Base-by-base conservation (phyloP, 2,888 invertebrate species). In the Tridacna crocea region DNA sequence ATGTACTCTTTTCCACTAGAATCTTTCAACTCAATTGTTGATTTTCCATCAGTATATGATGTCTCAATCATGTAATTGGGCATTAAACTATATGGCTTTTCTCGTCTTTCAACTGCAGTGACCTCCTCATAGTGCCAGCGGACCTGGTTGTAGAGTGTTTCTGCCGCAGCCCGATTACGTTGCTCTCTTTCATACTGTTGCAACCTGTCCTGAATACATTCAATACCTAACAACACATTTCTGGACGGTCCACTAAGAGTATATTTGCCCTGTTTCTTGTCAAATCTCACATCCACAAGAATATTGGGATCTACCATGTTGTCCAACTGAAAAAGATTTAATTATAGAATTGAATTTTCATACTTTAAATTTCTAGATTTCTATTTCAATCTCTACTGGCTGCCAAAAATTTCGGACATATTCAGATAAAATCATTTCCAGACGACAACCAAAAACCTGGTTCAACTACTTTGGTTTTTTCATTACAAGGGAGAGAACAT, bases 221-320 rank as follows among this genome's bases (percentile, higher is more conserved):
- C 81, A 22, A 77, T 79, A 4, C 83, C 85, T 15, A 80, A 55
- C 8, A 85, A 19, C 0, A 87, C 84, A 77, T 84, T 83, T 19
- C 72, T 66, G 0, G 77, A 72, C 58, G 83, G 77, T 13, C 88
- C 88, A 58, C 75, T 75, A 0, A 88, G 66, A 22, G 27, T 72
- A n/a, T 82, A 80, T 60, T 77, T 83, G 26, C 84, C 87, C n/a
- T 63, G 63, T 60, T 77, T 80, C 65, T 82, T 83, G 75, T 87
- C 84, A 65, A 83, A 79, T 58, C 83, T 80, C 0, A 87, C 75
- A 75, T 83, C 82, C 0, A 87, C 80, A 12, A 82, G 24, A 26
- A 85, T 82, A 60, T 72, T 80, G 22, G 77, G 74, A 58, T 83
- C 85, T 19, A 83, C 75, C 19, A 83, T 72, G 55, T 73, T 75